Percentiles rank a stretch among this genome's conserved stretches.
Conservation (phyloP, 2,888 invertebrate species). For the Pyrrhosoma nymphula region DNA sequence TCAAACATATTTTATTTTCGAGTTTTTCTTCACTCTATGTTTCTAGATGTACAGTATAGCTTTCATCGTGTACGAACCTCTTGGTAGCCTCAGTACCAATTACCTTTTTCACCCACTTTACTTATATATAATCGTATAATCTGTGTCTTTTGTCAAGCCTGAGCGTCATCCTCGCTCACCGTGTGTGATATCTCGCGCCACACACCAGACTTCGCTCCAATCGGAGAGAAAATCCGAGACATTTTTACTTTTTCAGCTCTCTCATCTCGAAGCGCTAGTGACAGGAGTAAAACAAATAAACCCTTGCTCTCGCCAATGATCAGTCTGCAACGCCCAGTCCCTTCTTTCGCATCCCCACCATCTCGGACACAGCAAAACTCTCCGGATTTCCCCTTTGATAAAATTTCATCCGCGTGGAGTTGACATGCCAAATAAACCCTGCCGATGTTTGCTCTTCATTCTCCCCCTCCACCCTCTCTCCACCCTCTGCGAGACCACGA, state of each 20-base stretch:
- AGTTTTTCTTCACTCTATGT: no score
- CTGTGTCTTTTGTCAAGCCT: neutral
- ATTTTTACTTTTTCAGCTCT: no score
- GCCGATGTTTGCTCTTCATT: constrained; percentile 53
- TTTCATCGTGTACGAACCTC: no score
- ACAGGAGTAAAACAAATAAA: constrained; percentile 11
- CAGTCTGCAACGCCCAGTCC: neutral
- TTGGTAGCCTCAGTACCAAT: no score
- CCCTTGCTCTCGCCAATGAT: neutral
- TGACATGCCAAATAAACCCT: constrained; percentile 57
- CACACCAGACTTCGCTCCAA: neutral
- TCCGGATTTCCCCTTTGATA: constrained; percentile 34
- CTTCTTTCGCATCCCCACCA: neutral
- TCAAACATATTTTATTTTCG: no score
- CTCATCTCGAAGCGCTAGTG: no score
- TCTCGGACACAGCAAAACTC: neutral
- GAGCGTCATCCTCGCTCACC: neutral
- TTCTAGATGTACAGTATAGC: no score
- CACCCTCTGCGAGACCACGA: neutral
- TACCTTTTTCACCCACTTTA: neutral
- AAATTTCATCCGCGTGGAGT: constrained; percentile 40
- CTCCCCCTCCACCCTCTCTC: neutral
- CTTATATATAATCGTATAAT: neutral
- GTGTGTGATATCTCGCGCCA: neutral
- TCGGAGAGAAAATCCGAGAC: neutral